Evolutionary conservation across 2,888 invertebrate species (phyloP).

Genomic region (Halictus quadricinctus): DNA sequence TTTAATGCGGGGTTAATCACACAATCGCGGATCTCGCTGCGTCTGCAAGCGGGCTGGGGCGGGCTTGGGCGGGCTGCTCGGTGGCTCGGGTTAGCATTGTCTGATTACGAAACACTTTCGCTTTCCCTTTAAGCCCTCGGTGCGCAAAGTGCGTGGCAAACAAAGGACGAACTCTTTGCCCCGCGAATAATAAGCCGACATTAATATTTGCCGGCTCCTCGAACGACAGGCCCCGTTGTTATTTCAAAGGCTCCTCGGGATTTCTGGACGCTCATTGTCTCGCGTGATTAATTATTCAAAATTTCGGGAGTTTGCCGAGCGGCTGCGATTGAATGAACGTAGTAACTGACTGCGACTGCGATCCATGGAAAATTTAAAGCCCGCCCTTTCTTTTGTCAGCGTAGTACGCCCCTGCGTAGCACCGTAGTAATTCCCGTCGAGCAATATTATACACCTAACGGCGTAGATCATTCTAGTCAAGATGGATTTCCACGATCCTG

Average conservation of each 20-base stretch:
- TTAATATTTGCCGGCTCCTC: conserved; percentile 72
- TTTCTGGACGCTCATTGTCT: conserved; percentile 57
- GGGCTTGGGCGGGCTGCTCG: background rate
- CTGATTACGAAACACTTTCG: conserved; percentile 60
- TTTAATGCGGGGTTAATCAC: conserved; percentile 55
- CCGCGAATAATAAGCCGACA: conserved; percentile 69
- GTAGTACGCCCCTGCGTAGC: conserved; percentile 5
- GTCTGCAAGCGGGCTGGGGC: background rate
- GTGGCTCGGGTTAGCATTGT: conserved; percentile 44
- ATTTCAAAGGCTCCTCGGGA: conserved; percentile 50
- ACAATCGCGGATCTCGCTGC: conserved; percentile 36
- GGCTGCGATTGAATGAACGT: conserved; percentile 27
- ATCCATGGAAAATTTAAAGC: conserved; percentile 1
- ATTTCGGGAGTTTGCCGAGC: conserved; percentile 16
- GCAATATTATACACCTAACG: background rate
- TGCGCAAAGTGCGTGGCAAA: conserved; percentile 61
- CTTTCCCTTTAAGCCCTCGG: conserved; percentile 46
- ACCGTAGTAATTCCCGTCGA: background rate
- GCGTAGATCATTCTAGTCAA: background rate
- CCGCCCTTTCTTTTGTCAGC: conserved; percentile 10
- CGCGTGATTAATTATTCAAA: conserved; percentile 58
- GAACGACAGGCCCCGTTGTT: conserved; percentile 64
- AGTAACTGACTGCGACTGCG: conserved; percentile 1
- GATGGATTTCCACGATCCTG: background rate
- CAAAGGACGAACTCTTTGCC: conserved; percentile 63